Base-by-base conservation (phyloP, 2,888 invertebrate species). In the Ophion obscuratus region DNA sequence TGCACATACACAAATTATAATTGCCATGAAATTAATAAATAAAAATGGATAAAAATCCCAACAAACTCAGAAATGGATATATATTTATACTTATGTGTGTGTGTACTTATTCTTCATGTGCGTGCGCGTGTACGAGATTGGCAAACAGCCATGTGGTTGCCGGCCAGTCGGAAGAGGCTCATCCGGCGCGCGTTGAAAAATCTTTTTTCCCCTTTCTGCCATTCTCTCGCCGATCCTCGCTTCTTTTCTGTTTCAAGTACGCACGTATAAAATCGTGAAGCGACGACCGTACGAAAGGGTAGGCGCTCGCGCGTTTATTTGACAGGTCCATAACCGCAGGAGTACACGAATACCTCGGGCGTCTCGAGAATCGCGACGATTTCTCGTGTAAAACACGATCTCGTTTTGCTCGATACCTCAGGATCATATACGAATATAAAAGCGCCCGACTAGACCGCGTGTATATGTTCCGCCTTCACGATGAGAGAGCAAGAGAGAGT, bases 251-350 rank as follows among this genome's bases (percentile, higher is more conserved):
- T 68, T 68, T 81, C 81, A 57, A 67, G 81, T 68, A 61, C 27
- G 73, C 40, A 59, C 27, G 57, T 66, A 61, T 61, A 73, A 7
- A 86, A 77, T 80, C 86, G 85, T 83, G 47, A 27, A 75, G 36
- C 75, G 75, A 75, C 67, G 67, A 2, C 47, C 20, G 47, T 47
- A 74, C 81, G 59, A 61, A 68, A 75, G 81, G 81, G 62, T 68
- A 44, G 40, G 62, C 66, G 44, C 73, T 61, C 78, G 40, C 59
- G 62, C 66, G 44, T 67, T 61, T 84, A 61, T 85, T 78, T 77
- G 88, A 87, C 61, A 87, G 85, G 66, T 85, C 87, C 87, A 90
- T 87, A 88, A 89, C 89, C 88, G 85, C 82, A 68, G 64, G 44
- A 47, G 47, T 47, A 47, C 79, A 14, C 67, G 62, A 70, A 79